Percentiles rank a stretch among this genome's conserved stretches.
phyloP scores from a whole-genome alignment of 2,113 vertebrate genomes.

The Hymenochirus boettgeri region DNA sequence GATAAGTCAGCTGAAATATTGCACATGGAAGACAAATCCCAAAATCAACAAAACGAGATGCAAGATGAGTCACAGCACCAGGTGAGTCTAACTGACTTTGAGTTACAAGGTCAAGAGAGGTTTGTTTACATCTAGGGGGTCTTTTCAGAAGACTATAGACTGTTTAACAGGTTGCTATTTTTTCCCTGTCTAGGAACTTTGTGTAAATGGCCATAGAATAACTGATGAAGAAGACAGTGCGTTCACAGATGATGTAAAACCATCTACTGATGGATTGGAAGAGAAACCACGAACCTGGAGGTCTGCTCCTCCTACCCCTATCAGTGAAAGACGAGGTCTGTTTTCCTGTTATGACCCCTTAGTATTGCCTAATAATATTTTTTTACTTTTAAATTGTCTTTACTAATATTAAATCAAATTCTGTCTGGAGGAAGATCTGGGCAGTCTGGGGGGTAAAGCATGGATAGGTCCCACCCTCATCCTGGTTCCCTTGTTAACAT shows the following conservation, averaged over 20 bases:
- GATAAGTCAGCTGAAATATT: background rate
- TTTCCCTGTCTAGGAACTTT: background rate
- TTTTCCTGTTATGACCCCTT: no score
- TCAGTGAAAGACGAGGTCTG: slow-evolving; percentile 26
- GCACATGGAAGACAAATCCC: background rate
- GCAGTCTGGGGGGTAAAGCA: no score
- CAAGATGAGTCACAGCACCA: background rate
- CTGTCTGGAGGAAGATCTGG: no score
- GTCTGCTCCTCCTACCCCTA: slow-evolving; percentile 27
- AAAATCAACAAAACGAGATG: background rate
- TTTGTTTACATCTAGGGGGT: background rate
- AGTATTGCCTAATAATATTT: no score
- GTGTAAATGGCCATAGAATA: background rate
- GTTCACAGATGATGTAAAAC: slow-evolving; percentile 17
- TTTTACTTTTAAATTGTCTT: no score
- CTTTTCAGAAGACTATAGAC: no score
- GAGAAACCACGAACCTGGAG: slow-evolving; percentile 19
- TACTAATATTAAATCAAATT: no score
- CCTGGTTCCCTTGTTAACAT: no score
- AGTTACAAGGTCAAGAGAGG: background rate
- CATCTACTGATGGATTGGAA: background rate
- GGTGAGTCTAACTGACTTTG: background rate
- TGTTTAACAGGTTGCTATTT: no score
- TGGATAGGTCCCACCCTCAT: no score
- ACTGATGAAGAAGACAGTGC: slow-evolving; percentile 4